Evolutionary conservation across 2,113 vertebrate species (phyloP).

Genomic region (Myotis yumanensis): DNA sequence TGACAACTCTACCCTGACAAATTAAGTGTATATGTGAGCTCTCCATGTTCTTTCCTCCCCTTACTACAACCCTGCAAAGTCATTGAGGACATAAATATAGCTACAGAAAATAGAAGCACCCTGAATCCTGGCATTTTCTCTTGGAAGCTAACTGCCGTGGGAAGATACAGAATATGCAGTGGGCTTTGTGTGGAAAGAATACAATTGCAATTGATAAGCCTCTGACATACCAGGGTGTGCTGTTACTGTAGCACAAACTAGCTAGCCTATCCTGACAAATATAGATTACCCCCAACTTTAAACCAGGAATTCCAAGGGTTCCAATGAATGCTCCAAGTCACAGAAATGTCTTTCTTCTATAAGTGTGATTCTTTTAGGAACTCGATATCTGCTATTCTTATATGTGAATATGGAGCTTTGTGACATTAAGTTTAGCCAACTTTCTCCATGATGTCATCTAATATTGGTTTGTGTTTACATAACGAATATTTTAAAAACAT

Average conservation of each 20-base stretch:
- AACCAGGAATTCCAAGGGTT: not conserved
- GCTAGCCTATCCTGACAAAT: not conserved
- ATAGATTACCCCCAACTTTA: not conserved
- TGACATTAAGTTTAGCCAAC: not conserved
- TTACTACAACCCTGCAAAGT: not conserved
- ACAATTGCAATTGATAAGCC: not conserved
- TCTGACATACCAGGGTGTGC: not conserved
- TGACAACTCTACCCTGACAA: not conserved
- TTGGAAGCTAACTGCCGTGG: not conserved
- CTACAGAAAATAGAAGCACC: not conserved
- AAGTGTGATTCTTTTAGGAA: not conserved
- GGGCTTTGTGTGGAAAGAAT: not conserved
- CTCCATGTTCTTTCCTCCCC: not conserved
- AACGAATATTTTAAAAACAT: not conserved
- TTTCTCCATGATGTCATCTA: not conserved
- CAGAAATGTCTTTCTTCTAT: not conserved
- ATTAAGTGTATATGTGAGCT: rapidly evolving
- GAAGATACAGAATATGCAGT: not conserved
- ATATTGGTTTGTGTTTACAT: not conserved
- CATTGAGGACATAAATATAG: not conserved
- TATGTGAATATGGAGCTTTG: not conserved
- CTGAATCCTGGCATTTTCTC: not conserved
- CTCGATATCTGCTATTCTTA: too few relatives aligned
- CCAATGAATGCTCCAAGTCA: not conserved
- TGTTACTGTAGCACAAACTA: not conserved